These are phyloP conservation scores for Zaprionus nigranus DNA, from an alignment of 1,140 invertebrate species.

Conservation along the genomic window DNA sequence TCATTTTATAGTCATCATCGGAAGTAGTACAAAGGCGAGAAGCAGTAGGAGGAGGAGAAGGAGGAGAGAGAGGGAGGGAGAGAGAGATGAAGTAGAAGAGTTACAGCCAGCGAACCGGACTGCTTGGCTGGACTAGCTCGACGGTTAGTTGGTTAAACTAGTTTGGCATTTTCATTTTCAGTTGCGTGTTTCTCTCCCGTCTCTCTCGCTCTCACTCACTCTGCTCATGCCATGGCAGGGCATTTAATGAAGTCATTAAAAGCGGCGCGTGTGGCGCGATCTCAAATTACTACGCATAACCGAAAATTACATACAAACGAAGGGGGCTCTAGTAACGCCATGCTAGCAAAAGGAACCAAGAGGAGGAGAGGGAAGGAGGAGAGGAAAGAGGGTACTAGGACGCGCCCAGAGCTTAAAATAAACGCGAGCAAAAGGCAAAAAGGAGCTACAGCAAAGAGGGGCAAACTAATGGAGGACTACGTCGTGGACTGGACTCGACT, in stretches of 20 bases:
- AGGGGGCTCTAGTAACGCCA: constrained; percentile 18
- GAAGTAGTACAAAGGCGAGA: constrained; percentile 56
- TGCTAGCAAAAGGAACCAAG: neutral
- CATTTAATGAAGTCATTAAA: constrained; percentile 84
- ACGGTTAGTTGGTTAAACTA: constrained; percentile 59
- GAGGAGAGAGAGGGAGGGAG: neutral
- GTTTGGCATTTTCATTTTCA: constrained; percentile 42
- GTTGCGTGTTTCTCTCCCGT: neutral
- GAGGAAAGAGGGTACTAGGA: constrained; percentile 46
- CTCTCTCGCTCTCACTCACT: neutral
- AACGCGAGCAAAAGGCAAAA: constrained; percentile 44
- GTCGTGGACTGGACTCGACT: constrained; percentile 29
- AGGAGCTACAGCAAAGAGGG: constrained; percentile 40
- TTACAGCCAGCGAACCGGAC: constrained; percentile 6
- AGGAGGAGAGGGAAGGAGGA: no score
- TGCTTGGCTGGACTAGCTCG: constrained; percentile 9
- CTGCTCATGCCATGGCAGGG: constrained; percentile 16
- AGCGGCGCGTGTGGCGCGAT: constrained; percentile 82
- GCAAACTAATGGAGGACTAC: constrained; percentile 65
- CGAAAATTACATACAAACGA: constrained; percentile 73
- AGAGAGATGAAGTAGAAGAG: neutral
- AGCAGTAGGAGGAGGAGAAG: neutral
- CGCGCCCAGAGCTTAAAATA: constrained; percentile 72
- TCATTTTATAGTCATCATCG: constrained; percentile 77
- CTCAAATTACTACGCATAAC: constrained; percentile 82